These are phyloP conservation scores for Musca vetustissima DNA, from an alignment of 1,140 invertebrate genomes.

Conservation along the genomic window DNA sequence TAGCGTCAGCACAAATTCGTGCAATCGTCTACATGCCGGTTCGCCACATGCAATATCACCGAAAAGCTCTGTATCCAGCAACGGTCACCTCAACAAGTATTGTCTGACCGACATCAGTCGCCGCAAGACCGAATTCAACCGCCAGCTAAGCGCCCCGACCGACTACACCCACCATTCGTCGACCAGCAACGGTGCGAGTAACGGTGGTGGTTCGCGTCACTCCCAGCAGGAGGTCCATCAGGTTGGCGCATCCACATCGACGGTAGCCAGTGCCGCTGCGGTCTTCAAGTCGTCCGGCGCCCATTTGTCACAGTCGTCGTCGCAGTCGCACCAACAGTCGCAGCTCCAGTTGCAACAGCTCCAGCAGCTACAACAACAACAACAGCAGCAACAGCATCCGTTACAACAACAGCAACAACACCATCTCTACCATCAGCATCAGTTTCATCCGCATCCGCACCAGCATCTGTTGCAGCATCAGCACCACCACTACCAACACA, in stretches of 20 bases:
- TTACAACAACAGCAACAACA: slow-evolving; percentile 40
- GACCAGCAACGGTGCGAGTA: slow-evolving; percentile 39
- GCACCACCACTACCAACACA: slow-evolving; percentile 32
- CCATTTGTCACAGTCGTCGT: slow-evolving; percentile 3
- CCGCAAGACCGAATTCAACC: slow-evolving; percentile 55
- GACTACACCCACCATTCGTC: slow-evolving; percentile 48
- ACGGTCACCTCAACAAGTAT: slow-evolving; percentile 53
- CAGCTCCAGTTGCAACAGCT: slow-evolving; percentile 20
- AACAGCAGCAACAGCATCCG: slow-evolving; percentile 37
- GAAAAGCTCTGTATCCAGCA: slow-evolving; percentile 52
- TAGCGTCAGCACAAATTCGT: slow-evolving; percentile 52
- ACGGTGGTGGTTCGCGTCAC: slow-evolving; percentile 39
- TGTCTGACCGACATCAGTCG: slow-evolving; percentile 51
- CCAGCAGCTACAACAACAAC: slow-evolving; percentile 40
- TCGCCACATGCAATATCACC: slow-evolving; percentile 43
- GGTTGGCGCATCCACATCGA: slow-evolving; percentile 49
- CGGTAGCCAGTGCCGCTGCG: slow-evolving; percentile 48
- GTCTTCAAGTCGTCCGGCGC: background rate
- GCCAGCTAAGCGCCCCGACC: slow-evolving; percentile 52
- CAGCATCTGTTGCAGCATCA: slow-evolving; percentile 1
- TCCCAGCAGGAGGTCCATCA: slow-evolving; percentile 39
- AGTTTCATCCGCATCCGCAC: slow-evolving; percentile 4
- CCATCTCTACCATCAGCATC: slow-evolving; percentile 27
- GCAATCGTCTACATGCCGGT: slow-evolving; percentile 46
- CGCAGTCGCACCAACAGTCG: slow-evolving; percentile 27